Conservation (phyloP, 2,113 vertebrate genomes). For the Crotalus horridus region DNA sequence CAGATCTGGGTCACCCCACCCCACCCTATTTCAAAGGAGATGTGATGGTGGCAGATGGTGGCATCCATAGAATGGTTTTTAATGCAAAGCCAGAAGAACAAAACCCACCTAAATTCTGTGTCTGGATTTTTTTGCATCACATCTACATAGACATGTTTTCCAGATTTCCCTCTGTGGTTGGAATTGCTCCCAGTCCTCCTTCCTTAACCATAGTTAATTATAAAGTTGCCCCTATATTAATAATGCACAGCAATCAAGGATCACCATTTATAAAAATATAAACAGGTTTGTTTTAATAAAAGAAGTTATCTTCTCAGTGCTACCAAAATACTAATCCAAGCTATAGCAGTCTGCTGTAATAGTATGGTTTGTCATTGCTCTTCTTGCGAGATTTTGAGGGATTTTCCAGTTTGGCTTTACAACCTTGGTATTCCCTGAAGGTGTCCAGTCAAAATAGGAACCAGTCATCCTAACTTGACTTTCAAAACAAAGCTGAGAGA, state of each 20-base stretch:
- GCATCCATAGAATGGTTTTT: background rate
- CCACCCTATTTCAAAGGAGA: background rate
- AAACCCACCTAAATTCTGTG: background rate
- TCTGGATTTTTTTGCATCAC: background rate
- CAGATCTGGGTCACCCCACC: background rate
- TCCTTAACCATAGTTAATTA: background rate
- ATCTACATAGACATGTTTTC: background rate
- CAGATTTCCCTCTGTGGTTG: background rate
- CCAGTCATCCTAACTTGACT: background rate
- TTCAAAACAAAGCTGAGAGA: background rate
- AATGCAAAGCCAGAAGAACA: background rate
- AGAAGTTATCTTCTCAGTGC: background rate
- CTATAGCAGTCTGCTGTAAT: background rate
- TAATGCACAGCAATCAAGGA: background rate
- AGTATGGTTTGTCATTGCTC: background rate
- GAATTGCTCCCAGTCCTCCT: background rate
- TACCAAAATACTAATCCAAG: background rate
- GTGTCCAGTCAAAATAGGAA: background rate
- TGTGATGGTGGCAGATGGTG: background rate
- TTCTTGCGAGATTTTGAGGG: background rate
- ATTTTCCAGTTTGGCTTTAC: background rate
- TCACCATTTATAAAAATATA: background rate
- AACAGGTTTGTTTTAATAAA: background rate
- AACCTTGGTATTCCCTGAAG: background rate
- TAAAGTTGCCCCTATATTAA: background rate